Conservation (phyloP, 2,888 invertebrate genomes). For the Spicauda simplicius region DNA sequence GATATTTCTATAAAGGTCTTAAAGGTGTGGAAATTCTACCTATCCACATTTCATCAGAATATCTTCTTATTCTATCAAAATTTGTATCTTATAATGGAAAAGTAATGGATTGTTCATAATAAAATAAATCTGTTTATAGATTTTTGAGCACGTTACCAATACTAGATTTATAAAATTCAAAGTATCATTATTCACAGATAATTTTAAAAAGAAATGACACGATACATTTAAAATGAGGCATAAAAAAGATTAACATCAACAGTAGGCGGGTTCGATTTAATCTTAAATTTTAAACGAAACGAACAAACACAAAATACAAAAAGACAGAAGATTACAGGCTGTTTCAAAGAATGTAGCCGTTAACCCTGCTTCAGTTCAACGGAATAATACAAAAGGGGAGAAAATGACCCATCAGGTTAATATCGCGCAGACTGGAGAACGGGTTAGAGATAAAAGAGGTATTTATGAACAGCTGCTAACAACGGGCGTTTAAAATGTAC, state of each 20-base stretch:
- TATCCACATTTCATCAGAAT: no score
- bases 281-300: conserved; percentile 4
- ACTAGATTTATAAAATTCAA: no score
- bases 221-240: no score
- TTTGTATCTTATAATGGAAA: no score
- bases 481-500: conserved; percentile 18
- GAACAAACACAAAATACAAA: conserved; percentile 1
- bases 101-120: no score
- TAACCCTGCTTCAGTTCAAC: conserved; percentile 38
- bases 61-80: no score
- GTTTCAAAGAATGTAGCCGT: conserved; percentile 14
- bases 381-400: conserved; percentile 47
- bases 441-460: conserved; percentile 65
- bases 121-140: no score
- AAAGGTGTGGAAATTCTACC: no score
- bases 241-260: background rate
- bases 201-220: no score
- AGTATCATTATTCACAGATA: no score
- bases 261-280: background rate
- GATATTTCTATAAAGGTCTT: no score
- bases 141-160: no score
- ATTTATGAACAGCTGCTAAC: conserved; percentile 55
- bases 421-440: conserved; percentile 63
- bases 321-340: conserved; percentile 8
- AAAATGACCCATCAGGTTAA: conserved; percentile 64